Conservation (phyloP, 2,113 vertebrate genomes). For the Penelope pileata region DNA sequence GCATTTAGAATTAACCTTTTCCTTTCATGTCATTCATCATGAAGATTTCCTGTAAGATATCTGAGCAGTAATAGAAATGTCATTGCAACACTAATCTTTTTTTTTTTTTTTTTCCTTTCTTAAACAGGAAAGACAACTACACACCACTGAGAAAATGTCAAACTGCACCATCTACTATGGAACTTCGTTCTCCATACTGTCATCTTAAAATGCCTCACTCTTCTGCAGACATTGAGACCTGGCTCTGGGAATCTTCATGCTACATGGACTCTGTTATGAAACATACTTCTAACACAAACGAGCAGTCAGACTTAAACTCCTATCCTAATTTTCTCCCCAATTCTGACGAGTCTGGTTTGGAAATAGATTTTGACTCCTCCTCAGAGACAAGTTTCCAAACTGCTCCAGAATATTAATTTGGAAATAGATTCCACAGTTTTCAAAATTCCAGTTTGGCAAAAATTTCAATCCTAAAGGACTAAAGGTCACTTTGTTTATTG, state of each 20-base stretch:
- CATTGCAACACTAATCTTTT: neutral
- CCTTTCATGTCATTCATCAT: neutral
- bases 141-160: slow-evolving; percentile 75
- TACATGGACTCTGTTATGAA: neutral
- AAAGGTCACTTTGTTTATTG: neutral
- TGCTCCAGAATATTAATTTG: slow-evolving; percentile 51
- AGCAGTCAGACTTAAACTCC: neutral
- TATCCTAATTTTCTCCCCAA: slow-evolving; percentile 18
- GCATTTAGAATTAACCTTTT: neutral
- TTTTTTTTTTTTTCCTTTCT: neutral
- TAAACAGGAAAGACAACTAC: slow-evolving; percentile 57
- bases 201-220: slow-evolving; percentile 67
- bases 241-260: slow-evolving; percentile 77
- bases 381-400: slow-evolving; percentile 69
- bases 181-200: slow-evolving; percentile 21
- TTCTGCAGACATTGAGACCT: slow-evolving; percentile 73
- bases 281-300: neutral
- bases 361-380: slow-evolving; percentile 57
- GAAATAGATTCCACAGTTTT: neutral
- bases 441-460: neutral
- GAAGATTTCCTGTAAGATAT: neutral
- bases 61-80: neutral
- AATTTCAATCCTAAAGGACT: neutral
- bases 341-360: slow-evolving; percentile 33
- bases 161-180: slow-evolving; percentile 60